These are phyloP conservation scores for Drosophila siamana DNA, from an alignment of 2,888 invertebrate species.

Conservation along the genomic window DNA sequence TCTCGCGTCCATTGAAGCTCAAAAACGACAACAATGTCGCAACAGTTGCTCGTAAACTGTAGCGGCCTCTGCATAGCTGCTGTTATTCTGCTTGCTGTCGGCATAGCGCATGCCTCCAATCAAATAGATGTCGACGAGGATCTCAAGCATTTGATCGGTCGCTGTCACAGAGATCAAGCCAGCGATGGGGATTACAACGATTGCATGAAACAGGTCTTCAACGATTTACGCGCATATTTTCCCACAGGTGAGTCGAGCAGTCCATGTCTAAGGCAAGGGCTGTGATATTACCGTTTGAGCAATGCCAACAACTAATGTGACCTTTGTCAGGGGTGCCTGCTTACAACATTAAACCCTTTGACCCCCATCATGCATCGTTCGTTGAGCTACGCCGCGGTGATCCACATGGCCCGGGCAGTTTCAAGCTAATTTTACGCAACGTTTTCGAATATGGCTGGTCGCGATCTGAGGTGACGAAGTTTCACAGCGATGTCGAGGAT, in stretches of 20 bases:
- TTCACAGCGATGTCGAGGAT: constrained; percentile 89
- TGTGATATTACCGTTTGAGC: not conserved
- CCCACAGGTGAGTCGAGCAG: constrained; percentile 87
- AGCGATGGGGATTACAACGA: constrained; percentile 88
- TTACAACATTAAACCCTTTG: constrained; percentile 90
- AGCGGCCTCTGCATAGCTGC: constrained; percentile 9
- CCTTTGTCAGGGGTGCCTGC: constrained; percentile 88
- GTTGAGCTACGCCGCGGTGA: constrained; percentile 88
- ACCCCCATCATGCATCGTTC: constrained; percentile 91
- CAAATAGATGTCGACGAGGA: constrained; percentile 81
- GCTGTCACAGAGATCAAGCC: constrained; percentile 87
- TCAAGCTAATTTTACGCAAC: constrained; percentile 90
- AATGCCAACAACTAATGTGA: not conserved
- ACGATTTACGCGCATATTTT: constrained; percentile 90
- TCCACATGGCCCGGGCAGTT: constrained; percentile 88
- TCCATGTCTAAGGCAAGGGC: not conserved
- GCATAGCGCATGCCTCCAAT: constrained; percentile 50
- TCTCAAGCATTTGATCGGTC: constrained; percentile 85
- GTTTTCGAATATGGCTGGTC: constrained; percentile 92
- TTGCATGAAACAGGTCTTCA: constrained; percentile 90
- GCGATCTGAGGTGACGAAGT: constrained; percentile 90
- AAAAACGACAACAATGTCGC: constrained; percentile 41
- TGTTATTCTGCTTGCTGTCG: constrained; percentile 3
- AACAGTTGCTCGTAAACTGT: constrained; percentile 57
- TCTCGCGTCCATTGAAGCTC: not conserved